These are phyloP conservation scores for Podabrus alpinus DNA, from an alignment of 2,888 invertebrate genomes.

Conservation along the genomic window DNA sequence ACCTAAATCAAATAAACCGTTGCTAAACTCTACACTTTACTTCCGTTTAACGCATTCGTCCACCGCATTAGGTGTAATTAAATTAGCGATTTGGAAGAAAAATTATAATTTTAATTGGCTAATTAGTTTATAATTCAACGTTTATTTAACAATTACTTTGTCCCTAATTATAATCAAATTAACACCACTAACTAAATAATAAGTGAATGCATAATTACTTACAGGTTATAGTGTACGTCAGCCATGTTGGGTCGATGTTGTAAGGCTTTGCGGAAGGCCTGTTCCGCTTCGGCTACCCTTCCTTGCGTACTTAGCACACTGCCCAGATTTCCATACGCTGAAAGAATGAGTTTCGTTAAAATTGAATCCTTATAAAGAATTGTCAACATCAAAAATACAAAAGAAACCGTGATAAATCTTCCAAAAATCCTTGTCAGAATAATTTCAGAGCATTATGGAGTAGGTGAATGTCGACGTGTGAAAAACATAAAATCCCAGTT, in stretches of 20 bases:
- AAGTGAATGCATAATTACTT: constrained; percentile 60
- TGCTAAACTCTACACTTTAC: background rate
- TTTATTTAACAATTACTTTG: constrained; percentile 22
- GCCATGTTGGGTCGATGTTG: constrained; percentile 95
- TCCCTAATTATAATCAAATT: constrained; percentile 31
- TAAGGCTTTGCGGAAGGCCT: constrained; percentile 88
- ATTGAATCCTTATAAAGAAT: constrained; percentile 10
- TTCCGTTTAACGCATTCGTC: background rate
- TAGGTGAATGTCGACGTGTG: constrained; percentile 21
- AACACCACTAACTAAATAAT: constrained; percentile 27
- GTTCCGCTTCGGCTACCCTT: constrained; percentile 84
- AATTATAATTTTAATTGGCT: constrained; percentile 16
- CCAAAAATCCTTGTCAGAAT: background rate
- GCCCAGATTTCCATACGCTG: constrained; percentile 96
- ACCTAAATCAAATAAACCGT: background rate
- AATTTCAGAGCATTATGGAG: constrained; percentile 5
- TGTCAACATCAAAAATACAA: constrained; percentile 7
- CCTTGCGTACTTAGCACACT: constrained; percentile 92
- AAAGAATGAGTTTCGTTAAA: constrained; percentile 43
- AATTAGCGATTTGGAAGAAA: background rate
- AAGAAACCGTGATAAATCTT: background rate
- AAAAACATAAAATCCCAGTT: constrained; percentile 18
- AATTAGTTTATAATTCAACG: constrained; percentile 27
- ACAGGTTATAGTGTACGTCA: constrained; percentile 98
- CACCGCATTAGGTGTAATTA: background rate